phyloP scores from a whole-genome alignment of 2,113 vertebrate genomes.

The Willisornis vidua region DNA sequence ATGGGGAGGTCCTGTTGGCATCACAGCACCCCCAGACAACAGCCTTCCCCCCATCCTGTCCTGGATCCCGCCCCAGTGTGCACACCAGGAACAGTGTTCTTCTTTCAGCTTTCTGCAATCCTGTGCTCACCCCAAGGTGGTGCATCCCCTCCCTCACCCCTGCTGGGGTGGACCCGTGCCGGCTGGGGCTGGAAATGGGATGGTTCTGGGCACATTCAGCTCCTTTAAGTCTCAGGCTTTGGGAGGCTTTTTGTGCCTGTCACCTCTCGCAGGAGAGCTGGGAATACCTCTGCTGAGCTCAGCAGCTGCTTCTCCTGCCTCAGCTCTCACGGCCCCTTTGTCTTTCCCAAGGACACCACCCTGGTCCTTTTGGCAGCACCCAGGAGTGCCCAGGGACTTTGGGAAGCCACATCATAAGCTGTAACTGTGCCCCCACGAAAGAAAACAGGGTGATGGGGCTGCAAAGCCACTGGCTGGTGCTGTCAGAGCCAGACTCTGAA shows the following conservation, averaged over 20 bases:
- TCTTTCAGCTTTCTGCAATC: not conserved
- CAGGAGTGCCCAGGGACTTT: not conserved
- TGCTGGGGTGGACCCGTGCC: not conserved
- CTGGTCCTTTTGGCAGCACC: not conserved
- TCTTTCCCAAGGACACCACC: not conserved
- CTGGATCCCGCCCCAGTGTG: fast-evolving
- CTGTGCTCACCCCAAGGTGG: fast-evolving
- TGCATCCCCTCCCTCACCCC: not conserved
- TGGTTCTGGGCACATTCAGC: fast-evolving
- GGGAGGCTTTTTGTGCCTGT: not conserved
- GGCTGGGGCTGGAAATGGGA: not conserved
- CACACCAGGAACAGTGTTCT: fast-evolving
- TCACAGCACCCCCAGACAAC: no score
- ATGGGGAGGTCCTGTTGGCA: fast-evolving
- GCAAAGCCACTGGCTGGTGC: not conserved
- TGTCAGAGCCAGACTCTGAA: not conserved
- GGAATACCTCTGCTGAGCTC: constrained; percentile 25
- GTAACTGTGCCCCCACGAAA: no score
- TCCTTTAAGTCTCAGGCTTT: not conserved
- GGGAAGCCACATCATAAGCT: fast-evolving
- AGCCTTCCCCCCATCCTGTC: not conserved
- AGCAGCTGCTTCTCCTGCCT: not conserved
- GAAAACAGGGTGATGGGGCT: not conserved
- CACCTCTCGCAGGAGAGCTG: not conserved
- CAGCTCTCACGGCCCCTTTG: not conserved